Evolutionary conservation across 1,140 invertebrate genomes (phyloP), one percentile per base, ranked within the genome.

Genomic region (Sweltsa coloradensis): DNA sequence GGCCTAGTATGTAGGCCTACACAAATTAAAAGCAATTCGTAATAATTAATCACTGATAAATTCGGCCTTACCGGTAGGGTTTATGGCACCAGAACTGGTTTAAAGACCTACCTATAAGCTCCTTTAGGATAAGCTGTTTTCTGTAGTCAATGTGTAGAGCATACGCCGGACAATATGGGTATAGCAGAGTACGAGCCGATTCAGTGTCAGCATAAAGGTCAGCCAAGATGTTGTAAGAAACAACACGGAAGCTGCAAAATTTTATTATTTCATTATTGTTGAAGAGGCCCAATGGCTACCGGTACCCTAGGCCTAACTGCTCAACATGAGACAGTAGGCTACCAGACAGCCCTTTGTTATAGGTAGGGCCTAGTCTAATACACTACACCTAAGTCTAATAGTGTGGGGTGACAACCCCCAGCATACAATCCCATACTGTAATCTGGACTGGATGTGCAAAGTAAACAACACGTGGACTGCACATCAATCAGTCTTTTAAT

Each of bases 201-300:
- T 84, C 83, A 13, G 86, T 83, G 62, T 90, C 81, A 46, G 88
- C 80, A 67, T 95, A 96, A 11, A 81, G 61, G 66, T 92, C 82
- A 19, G 91, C 89, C 51, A 96, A 64, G 49, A 93, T 77, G 62
- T 96, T 96, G 58, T 97, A 97, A 3, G 78, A 78, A 6, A 92
- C 71, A 51, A 92, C 73, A 46, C 91, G 71, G 49, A 94, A 80
- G 57, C 84, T 89, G 61, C 57, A 72, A 69, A 60, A 51, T 52
- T 48, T 50, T 41, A 47, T 46, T 21, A 34, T 43, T 36, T 56
- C 29, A 11, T 9, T 14, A 31, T 14, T 31, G 29, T 31, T 11
- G 9, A 31, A 31, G 9, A n/a, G 9, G n/a, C n/a, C 29, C n/a
- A 31, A 31, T 31, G n/a, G 2, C 19, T 27, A 1, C n/a, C 13